Evolutionary conservation across 2,888 invertebrate species (phyloP).

Genomic region (Noctua fimbriata): DNA sequence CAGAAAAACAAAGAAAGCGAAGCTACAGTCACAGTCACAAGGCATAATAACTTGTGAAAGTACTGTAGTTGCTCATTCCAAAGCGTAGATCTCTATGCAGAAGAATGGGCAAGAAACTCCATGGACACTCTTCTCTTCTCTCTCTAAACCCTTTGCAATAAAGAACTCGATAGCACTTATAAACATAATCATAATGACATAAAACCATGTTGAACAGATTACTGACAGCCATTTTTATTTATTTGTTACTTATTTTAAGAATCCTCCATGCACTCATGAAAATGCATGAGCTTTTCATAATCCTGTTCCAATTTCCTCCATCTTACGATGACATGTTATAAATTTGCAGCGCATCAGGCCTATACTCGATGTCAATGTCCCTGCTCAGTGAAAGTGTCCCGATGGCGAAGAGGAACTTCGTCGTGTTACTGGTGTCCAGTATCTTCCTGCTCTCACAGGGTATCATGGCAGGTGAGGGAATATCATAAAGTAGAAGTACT

Average conservation of each 20-base stretch:
- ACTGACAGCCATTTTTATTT: neutral
- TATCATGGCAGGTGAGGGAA: conserved; percentile 77
- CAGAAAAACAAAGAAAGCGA: too few species aligned
- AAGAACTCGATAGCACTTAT: neutral
- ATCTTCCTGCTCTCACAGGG: conserved; percentile 79
- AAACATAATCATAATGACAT: too few species aligned
- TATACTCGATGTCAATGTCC: conserved; percentile 78
- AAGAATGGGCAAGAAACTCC: too few species aligned
- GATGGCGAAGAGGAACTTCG: conserved; percentile 74
- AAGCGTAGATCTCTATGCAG: too few species aligned
- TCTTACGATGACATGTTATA: neutral
- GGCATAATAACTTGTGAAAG: too few species aligned
- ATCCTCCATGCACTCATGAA: neutral
- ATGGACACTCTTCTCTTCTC: too few species aligned
- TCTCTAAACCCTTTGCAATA: neutral
- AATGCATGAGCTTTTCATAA: too few species aligned
- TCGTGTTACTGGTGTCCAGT: conserved; percentile 77
- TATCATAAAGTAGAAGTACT: neutral
- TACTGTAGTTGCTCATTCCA: too few species aligned
- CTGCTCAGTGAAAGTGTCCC: conserved; percentile 80
- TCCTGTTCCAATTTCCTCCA: neutral
- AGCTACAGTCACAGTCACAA: too few species aligned
- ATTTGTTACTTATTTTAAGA: neutral
- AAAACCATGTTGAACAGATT: neutral
- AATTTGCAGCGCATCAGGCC: conserved; percentile 74